A percentile compares a stretch with the other conserved stretches of the same genome.
Evolutionary conservation across 2,888 invertebrate genomes (phyloP).

Genomic region (Hydroisotoma schaefferi): DNA sequence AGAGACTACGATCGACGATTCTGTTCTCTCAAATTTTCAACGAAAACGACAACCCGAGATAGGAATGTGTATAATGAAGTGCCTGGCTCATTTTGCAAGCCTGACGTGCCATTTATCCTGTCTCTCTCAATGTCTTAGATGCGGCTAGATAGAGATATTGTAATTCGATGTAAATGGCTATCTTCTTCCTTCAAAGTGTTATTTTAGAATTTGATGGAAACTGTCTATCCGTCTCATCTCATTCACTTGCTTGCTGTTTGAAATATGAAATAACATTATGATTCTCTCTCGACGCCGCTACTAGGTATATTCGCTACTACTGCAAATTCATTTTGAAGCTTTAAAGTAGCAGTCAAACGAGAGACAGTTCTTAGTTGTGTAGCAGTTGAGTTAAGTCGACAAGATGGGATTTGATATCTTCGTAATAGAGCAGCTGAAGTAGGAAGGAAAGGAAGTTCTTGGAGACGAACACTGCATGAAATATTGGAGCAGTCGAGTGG

Average conservation of each 20-base stretch:
- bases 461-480: slow-evolving; percentile 7
- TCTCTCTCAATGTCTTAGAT: neutral
- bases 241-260: neutral
- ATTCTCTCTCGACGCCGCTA: too few relatives aligned
- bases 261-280: neutral
- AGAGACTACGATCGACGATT: too few relatives aligned
- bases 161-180: neutral
- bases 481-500: neutral
- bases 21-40: neutral
- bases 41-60: slow-evolving; percentile 1
- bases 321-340: too few relatives aligned
- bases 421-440: too few relatives aligned
- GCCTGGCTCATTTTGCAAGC: slow-evolving; percentile 7
- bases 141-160: slow-evolving; percentile 4
- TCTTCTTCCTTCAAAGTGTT: slow-evolving; percentile 1
- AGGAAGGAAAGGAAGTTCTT: neutral
- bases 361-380: too few relatives aligned
- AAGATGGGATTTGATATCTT: too few relatives aligned
- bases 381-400: too few relatives aligned
- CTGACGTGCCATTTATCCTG: slow-evolving; percentile 7
- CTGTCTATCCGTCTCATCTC: neutral
- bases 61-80: slow-evolving; percentile 11
- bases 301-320: too few relatives aligned
- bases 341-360: too few relatives aligned
- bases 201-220: slow-evolving; percentile 1